Evolutionary conservation across 92 coral and sea anemone species (phyloP).

Genomic region (Phenganax marumi): DNA sequence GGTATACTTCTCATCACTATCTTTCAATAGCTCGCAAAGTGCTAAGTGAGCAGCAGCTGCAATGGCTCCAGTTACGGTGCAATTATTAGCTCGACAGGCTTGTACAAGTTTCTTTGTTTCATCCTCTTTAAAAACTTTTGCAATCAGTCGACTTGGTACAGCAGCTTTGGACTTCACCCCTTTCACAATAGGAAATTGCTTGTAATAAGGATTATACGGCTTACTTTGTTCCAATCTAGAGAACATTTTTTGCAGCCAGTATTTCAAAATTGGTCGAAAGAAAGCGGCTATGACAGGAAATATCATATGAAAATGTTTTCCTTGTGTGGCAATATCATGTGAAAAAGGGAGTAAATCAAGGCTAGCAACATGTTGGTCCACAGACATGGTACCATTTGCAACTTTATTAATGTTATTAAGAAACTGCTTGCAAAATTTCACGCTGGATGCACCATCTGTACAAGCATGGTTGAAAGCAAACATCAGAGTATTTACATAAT

Average conservation of each 20-base stretch:
- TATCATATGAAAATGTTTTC: background rate
- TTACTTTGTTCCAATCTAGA: too few species aligned
- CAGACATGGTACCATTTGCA: background rate
- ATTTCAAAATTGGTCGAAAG: background rate
- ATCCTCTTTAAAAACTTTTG: background rate
- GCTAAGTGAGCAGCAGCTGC: slow-evolving; percentile 9
- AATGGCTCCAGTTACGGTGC: slow-evolving; percentile 15
- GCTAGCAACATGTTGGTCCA: background rate
- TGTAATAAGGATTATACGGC: background rate
- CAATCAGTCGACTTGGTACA: background rate
- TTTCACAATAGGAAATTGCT: background rate
- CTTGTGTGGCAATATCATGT: background rate
- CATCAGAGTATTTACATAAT: background rate
- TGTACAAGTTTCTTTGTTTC: slow-evolving; percentile 5
- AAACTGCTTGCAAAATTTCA: slow-evolving; percentile 17
- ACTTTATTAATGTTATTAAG: background rate
- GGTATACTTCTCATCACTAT: background rate
- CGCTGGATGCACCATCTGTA: background rate
- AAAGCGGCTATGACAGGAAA: background rate
- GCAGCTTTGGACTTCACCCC: background rate
- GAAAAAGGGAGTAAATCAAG: background rate
- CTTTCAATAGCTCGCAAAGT: background rate
- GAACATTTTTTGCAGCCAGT: background rate
- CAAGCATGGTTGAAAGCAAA: background rate
- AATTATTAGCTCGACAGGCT: background rate